These are phyloP conservation scores for Decapterus maruadsi DNA, from an alignment of 2,797 vertebrate species.

Conservation along the genomic window DNA sequence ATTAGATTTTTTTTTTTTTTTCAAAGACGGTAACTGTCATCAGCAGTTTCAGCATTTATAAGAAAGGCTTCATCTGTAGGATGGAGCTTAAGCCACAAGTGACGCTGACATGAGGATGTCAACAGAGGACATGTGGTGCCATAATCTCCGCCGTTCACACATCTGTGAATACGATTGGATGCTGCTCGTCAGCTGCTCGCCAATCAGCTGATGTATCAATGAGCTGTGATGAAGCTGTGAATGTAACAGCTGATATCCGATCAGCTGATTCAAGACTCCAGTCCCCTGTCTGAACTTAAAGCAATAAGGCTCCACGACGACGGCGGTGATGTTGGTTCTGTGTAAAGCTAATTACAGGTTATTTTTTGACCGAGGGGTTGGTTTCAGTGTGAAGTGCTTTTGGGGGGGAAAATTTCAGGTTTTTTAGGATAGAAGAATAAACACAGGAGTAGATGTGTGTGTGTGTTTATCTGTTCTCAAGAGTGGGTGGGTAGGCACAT, in stretches of 20 bases:
- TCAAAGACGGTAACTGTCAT: not conserved
- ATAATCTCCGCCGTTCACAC: not conserved
- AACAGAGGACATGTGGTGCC: not conserved
- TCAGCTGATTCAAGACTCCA: conserved; percentile 30
- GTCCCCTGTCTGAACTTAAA: conserved; percentile 15
- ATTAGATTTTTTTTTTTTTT: not conserved
- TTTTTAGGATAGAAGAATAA: conserved; percentile 38
- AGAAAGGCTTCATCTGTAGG: not conserved
- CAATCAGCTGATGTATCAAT: conserved; percentile 15
- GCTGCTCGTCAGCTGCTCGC: not conserved
- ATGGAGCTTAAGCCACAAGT: conserved; percentile 12
- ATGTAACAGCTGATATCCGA: conserved; percentile 23
- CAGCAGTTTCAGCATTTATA: conserved; percentile 7
- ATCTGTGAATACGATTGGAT: conserved; percentile 6
- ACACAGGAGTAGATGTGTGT: conserved; percentile 28
- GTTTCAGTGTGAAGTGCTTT: conserved; percentile 48
- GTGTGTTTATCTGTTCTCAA: conserved; percentile 46
- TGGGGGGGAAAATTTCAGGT: conserved; percentile 41
- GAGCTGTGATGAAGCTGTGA: conserved; percentile 1
- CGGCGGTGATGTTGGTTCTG: not conserved
- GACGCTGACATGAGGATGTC: not conserved
- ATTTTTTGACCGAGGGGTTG: conserved; percentile 14
- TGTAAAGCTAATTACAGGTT: conserved; percentile 42
- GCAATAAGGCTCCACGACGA: conserved; percentile 1
- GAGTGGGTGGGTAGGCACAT: conserved; percentile 18